phyloP scores from a whole-genome alignment of 2,888 invertebrate genomes.

The Apantesis nais region DNA sequence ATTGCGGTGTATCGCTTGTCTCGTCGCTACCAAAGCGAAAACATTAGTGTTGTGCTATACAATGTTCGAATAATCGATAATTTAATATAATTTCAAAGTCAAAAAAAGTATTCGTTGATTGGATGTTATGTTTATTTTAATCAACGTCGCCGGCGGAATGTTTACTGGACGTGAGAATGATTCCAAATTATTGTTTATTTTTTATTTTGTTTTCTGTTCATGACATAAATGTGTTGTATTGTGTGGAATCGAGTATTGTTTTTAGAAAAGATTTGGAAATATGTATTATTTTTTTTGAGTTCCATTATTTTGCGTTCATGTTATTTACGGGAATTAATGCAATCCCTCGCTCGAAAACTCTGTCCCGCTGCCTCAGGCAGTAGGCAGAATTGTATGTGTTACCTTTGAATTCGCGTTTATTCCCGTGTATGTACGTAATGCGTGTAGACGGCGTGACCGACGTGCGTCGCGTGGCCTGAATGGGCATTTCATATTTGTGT shows the following conservation, averaged over 20 bases:
- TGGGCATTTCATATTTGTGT: not conserved
- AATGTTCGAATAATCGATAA: not conserved
- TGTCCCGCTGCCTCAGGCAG: not conserved
- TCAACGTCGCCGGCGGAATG: not conserved
- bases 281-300: not conserved
- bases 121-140: not conserved
- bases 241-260: not conserved
- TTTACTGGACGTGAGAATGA: not conserved
- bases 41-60: not conserved
- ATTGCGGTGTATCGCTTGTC: not conserved
- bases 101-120: not conserved
- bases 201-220: not conserved
- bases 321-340: not conserved
- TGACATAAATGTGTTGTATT: slow-evolving; percentile 1
- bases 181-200: not conserved
- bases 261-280: not conserved
- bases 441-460: not conserved
- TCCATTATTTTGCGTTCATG: not conserved
- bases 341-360: not conserved
- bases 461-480: not conserved
- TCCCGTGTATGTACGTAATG: not conserved
- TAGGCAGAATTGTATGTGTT: not conserved
- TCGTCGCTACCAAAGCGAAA: not conserved
- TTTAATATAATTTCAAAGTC: no score
- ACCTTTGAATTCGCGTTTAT: not conserved